Base-by-base conservation (phyloP, 2,797 vertebrate genomes). In the Pteropus rufus region DNA sequence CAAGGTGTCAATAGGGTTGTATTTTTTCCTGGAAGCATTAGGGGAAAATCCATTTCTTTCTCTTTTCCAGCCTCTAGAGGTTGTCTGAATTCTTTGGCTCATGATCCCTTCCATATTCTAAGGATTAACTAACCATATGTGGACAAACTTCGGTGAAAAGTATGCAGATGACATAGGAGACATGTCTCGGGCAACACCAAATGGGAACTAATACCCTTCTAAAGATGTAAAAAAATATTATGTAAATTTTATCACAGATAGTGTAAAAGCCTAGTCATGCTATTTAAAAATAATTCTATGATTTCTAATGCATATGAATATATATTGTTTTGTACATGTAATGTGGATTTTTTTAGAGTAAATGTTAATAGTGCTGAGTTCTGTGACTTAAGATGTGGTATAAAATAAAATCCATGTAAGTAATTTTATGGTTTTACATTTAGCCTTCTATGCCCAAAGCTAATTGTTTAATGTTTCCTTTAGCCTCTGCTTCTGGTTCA, bases 231-330 rank as follows among this genome's bases (percentile, higher is more conserved):
- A 73, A 88, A 70, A 80, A 69, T 69, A 31, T 83, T 69, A 49
- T 19, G 39, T 76, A 70, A 91, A 89, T 85, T 46, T 94, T 77
- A 87, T 94, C 73, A 86, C 10, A 58, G 15, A 80, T 67, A 67
- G 14, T 18, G 56, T 79, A 90, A 90, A 18, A 77, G 5, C 8
- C 41, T 75, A 75, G 49, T 75, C 18, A 46, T 39, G 19, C 7
- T 77, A 90, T 64, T 93, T 84, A 49, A 87, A 94, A 93, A 72
- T 77, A 93, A 75, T 86, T 88, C 77, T 87, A 26, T 64, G 49
- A 84, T 90, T 95, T 84, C 19, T 92, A 86, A 90, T 73, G 19
- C 36, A 52, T 77, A 72, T 44, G 21, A 81, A 81, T 91, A 91
- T 2, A 44, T 89, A 62, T 84, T 77, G 29, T 70, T 94, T 83